phyloP scores from a whole-genome alignment of 2,888 invertebrate genomes.

The Digitonthophagus gazella region DNA sequence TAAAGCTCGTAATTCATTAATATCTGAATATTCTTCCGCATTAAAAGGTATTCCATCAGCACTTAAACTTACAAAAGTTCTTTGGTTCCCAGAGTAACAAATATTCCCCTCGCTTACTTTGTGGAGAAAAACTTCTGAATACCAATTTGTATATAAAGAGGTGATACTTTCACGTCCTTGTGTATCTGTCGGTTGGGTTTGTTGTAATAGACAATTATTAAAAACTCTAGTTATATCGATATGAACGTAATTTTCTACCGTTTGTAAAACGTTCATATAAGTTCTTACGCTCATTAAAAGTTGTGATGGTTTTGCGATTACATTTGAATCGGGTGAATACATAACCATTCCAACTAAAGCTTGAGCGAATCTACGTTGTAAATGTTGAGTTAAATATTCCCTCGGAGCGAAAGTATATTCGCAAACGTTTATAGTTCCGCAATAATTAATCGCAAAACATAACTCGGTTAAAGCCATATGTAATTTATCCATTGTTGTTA shows the following conservation, averaged over 20 bases:
- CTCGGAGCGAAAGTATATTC: constrained; percentile 98
- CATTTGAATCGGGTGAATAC: constrained; percentile 94
- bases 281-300: constrained; percentile 89
- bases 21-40: constrained; percentile 97
- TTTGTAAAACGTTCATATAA: constrained; percentile 98
- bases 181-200: constrained; percentile 91
- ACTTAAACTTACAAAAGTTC: constrained; percentile 92
- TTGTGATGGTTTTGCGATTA: constrained; percentile 97
- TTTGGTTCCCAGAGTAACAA: constrained; percentile 94
- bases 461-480: constrained; percentile 98
- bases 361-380: constrained; percentile 88
- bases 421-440: constrained; percentile 96
- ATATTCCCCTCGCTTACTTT: constrained; percentile 94
- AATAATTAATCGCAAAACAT: constrained; percentile 95
- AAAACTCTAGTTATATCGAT: constrained; percentile 97
- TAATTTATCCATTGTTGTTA: constrained; percentile 97
- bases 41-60: constrained; percentile 91
- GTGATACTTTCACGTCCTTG: constrained; percentile 98
- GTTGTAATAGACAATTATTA: constrained; percentile 94
- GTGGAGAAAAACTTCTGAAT: constrained; percentile 66
- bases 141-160: constrained; percentile 89
- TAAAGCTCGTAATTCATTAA: constrained; percentile 89
- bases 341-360: constrained; percentile 97
- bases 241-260: constrained; percentile 97
- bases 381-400: constrained; percentile 94